phyloP scores from a whole-genome alignment of 2,113 vertebrate species.

The Xerus inauris region DNA sequence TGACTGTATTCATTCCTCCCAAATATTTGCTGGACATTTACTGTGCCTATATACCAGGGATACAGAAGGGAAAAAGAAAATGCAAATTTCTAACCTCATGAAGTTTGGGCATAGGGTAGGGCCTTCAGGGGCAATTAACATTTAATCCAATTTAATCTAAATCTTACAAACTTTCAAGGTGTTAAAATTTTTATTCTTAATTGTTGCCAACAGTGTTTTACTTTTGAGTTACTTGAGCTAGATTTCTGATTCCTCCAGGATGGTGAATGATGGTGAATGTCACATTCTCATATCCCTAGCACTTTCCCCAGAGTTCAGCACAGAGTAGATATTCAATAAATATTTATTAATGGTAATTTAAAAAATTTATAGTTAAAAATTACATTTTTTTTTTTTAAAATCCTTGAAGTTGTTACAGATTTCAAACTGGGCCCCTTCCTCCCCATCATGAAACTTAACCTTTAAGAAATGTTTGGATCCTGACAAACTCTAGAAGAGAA shows the following conservation, averaged over 20 bases:
- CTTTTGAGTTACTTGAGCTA: not conserved
- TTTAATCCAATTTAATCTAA: not conserved
- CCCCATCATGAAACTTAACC: not conserved
- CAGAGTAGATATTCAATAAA: not conserved
- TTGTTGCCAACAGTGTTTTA: not conserved
- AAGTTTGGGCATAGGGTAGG: not conserved
- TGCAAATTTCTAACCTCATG: not conserved
- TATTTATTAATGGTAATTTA: not conserved
- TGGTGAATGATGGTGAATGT: not conserved
- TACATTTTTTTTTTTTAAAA: conserved; percentile 20
- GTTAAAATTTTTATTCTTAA: conserved; percentile 38
- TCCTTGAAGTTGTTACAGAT: conserved; percentile 22
- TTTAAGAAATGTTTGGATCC: conserved; percentile 47
- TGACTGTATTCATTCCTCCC: not conserved
- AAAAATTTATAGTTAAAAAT: not conserved
- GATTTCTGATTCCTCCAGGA: not conserved
- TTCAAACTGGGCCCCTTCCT: not conserved
- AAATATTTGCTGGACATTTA: not conserved
- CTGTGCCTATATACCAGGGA: not conserved
- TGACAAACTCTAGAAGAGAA: not conserved
- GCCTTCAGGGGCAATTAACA: not conserved
- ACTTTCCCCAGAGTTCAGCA: not conserved
- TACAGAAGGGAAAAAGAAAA: not conserved
- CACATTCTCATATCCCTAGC: not conserved
- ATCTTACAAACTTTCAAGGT: not conserved